These are phyloP conservation scores for Zonitis immaculata DNA, from an alignment of 2,888 invertebrate genomes.

Conservation along the genomic window DNA sequence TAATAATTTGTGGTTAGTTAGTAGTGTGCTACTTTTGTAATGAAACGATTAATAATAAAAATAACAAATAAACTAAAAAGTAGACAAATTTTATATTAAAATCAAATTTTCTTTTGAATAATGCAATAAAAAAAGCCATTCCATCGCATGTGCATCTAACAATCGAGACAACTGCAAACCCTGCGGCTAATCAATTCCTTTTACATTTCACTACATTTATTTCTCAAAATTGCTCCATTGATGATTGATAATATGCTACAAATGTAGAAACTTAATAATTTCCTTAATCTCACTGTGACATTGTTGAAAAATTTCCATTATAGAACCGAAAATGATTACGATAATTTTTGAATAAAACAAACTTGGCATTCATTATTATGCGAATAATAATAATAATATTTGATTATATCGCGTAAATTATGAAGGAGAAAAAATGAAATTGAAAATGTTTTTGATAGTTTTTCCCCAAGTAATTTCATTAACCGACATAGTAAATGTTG, in stretches of 20 bases:
- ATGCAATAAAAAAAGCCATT: conserved; percentile 31
- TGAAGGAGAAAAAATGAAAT: no score
- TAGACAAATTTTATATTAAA: no score
- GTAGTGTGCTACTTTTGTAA: no score
- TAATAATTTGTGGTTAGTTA: no score
- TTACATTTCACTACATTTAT: no score
- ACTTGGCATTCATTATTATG: not conserved
- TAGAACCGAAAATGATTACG: not conserved
- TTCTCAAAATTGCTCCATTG: not conserved
- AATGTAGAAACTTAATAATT: not conserved
- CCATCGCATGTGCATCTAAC: conserved; percentile 11
- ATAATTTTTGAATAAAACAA: not conserved
- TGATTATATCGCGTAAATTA: not conserved
- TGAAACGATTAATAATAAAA: no score
- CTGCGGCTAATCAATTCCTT: no score
- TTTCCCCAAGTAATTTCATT: conserved; percentile 24
- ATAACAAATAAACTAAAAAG: no score
- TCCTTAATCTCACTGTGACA: no score
- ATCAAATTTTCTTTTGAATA: conserved; percentile 29
- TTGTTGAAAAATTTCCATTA: not conserved
- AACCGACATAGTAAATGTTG: conserved; percentile 18
- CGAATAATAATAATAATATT: not conserved
- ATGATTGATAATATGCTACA: not conserved
- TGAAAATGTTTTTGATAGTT: conserved; percentile 25
- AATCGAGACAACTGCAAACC: conserved; percentile 23